Conservation (phyloP, 2,113 vertebrate genomes). For the Ctenodactylus gundi region DNA sequence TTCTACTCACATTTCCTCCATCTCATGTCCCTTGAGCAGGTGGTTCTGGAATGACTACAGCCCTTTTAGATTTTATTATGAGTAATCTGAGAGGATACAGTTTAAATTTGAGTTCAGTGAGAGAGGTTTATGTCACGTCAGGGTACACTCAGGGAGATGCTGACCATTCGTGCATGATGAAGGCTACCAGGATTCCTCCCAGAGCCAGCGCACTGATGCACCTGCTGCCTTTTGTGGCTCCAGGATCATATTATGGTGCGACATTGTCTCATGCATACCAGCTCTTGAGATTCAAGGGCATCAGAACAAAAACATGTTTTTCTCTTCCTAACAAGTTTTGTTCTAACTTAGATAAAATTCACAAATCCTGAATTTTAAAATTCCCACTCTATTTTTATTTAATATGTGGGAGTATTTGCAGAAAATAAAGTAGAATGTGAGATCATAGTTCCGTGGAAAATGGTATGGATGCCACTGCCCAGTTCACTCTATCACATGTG, state of each 20-base stretch:
- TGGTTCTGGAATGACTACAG: not conserved
- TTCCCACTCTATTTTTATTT: not conserved
- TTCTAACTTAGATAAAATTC: not conserved
- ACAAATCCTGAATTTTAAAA: not conserved
- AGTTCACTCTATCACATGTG: not conserved
- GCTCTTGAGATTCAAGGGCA: not conserved
- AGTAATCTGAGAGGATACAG: not conserved
- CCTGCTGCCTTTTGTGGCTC: not conserved
- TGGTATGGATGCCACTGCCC: too few species aligned
- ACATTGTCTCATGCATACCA: not conserved
- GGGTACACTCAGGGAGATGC: not conserved
- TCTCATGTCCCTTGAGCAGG: not conserved
- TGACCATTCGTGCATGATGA: too few species aligned
- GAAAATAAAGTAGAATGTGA: not conserved
- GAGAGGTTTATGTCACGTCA: not conserved
- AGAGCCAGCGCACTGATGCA: too few species aligned
- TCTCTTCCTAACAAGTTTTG: not conserved
- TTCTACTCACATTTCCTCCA: not conserved
- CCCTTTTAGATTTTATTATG: not conserved
- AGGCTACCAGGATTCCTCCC: not conserved
- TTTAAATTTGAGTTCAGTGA: not conserved
- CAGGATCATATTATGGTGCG: fast-evolving
- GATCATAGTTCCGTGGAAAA: not conserved
- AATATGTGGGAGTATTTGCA: not conserved
- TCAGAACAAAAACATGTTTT: not conserved